Evolutionary conservation across 2,113 vertebrate species (phyloP).

Genomic region (Mesoclemmys tuberculata): DNA sequence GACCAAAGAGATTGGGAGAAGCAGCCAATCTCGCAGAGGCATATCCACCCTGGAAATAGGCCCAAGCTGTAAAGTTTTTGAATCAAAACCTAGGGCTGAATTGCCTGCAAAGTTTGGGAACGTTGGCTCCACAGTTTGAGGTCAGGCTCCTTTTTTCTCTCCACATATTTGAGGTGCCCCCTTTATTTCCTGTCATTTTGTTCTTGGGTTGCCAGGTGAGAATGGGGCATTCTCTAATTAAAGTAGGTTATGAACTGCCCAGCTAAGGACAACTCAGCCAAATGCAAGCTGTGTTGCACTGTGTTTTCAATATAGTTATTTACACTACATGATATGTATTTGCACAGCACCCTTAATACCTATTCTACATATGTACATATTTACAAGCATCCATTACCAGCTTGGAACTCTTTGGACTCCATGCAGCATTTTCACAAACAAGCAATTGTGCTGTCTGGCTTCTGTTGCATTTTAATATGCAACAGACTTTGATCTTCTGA

Average conservation of each 20-base stretch:
- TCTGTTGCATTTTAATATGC: conserved; percentile 27
- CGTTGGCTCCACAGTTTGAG: not conserved
- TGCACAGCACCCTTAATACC: not conserved
- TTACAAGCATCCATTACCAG: not conserved
- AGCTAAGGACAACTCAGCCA: not conserved
- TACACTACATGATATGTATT: not conserved
- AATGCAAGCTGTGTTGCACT: not conserved
- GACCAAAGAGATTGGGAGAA: not conserved
- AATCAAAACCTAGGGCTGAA: not conserved
- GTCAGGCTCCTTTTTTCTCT: not conserved
- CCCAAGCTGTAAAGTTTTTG: not conserved
- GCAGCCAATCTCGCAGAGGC: not conserved
- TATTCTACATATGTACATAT: conserved; percentile 25
- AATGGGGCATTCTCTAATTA: not conserved
- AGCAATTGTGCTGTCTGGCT: conserved; percentile 1
- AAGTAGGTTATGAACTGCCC: not conserved
- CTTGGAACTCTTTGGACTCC: not conserved
- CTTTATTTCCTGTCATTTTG: conserved; percentile 12
- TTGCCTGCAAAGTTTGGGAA: not conserved
- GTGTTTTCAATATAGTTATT: not conserved
- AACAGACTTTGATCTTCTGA: conserved; percentile 24
- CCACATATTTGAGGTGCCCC: not conserved
- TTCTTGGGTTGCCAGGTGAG: not conserved
- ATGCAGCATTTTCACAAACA: conserved; percentile 9
- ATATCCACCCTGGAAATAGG: not conserved